These are phyloP conservation scores for Tursiops truncatus DNA, from an alignment of 2,113 vertebrate genomes.

Conservation along the genomic window DNA sequence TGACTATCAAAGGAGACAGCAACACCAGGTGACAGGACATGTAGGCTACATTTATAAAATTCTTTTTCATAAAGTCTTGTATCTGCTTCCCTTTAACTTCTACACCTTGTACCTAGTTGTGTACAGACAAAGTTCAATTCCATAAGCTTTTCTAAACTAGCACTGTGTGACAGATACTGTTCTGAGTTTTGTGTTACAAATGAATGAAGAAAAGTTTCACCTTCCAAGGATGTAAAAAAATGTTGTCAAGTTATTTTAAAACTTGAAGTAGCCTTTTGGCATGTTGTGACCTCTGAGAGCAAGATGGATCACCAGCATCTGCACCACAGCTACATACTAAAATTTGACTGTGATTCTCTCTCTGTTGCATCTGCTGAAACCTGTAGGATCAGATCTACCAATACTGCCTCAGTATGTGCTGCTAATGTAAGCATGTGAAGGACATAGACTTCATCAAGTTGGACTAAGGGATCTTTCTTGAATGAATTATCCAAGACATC, in stretches of 20 bases:
- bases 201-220: not conserved
- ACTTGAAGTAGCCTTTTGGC: not conserved
- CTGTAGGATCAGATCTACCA: not conserved
- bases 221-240: not conserved
- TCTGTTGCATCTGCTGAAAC: not conserved
- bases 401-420: not conserved
- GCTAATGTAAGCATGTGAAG: not conserved
- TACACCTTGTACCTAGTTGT: not conserved
- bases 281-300: not conserved
- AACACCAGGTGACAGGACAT: not conserved
- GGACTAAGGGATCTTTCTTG: not conserved
- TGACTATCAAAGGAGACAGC: not conserved
- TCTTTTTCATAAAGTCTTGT: not conserved
- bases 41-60: not conserved
- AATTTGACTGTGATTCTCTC: not conserved
- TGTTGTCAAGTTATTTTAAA: not conserved
- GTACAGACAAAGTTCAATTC: not conserved
- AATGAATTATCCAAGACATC: not conserved
- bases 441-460: not conserved
- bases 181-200: not conserved
- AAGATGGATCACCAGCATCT: not conserved
- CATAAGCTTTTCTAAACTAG: not conserved
- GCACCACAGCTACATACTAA: not conserved
- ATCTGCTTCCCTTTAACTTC: not conserved
- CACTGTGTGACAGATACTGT: not conserved